Conservation (phyloP, 2,888 invertebrate genomes). For the Tipula unca region DNA sequence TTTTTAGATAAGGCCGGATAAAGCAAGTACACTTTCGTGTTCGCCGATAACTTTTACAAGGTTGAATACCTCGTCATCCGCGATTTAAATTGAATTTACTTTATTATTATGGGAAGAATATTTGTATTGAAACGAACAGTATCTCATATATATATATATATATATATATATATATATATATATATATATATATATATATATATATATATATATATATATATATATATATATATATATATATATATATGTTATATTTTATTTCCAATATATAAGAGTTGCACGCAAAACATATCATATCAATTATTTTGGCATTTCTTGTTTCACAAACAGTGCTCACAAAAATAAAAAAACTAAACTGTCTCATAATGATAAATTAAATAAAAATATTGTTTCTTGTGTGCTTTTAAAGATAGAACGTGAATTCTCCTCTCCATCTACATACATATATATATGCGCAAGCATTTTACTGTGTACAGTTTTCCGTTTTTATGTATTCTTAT, state of each 20-base stretch:
- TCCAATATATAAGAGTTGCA: neutral
- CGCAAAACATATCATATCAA: slow-evolving; percentile 8
- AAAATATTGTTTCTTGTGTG: neutral
- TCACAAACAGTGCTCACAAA: neutral
- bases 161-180: neutral
- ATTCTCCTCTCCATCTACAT: neutral
- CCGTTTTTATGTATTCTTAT: neutral
- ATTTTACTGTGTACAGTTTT: neutral
- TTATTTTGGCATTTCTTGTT: neutral
- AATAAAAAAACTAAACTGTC: neutral
- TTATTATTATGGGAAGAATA: neutral
- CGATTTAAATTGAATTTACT: neutral
- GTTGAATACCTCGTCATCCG: neutral
- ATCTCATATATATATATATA: neutral
- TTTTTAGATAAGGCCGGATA: neutral
- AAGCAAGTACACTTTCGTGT: neutral
- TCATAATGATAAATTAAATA: slow-evolving; percentile 14
- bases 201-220: neutral
- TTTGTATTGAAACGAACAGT: neutral
- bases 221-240: neutral
- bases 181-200: neutral
- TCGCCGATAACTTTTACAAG: neutral
- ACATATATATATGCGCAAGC: neutral
- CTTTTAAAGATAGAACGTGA: neutral
- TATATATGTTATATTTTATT: neutral